Conservation (phyloP, 64 coral and sea anemone genomes). For the Pocillopora damicornis region DNA sequence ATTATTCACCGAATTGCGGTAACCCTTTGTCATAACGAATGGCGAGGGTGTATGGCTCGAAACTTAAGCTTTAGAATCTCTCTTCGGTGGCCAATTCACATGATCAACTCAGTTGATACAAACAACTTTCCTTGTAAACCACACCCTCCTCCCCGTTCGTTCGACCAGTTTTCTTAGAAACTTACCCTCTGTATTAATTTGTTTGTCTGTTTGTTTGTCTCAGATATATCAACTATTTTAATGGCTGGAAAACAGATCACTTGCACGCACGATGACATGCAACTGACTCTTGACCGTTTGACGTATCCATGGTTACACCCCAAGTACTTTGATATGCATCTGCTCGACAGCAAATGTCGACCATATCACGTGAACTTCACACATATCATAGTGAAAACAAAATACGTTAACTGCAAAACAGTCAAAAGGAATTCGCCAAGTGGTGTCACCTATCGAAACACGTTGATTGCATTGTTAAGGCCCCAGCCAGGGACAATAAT, state of each 20-base stretch:
- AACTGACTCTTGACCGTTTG: constrained; percentile 7
- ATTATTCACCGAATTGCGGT: too few species aligned
- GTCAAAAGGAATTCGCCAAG: not conserved
- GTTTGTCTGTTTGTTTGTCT: not conserved
- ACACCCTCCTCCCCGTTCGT: not conserved
- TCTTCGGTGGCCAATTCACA: too few species aligned
- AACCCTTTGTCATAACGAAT: too few species aligned
- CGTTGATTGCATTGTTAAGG: constrained; percentile 8
- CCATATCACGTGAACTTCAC: constrained; percentile 19
- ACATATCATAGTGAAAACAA: constrained; percentile 27
- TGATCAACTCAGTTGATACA: too few species aligned
- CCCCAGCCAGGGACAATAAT: not conserved
- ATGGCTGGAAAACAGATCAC: not conserved
- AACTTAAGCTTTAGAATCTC: too few species aligned
- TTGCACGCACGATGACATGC: constrained; percentile 19
- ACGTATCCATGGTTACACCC: constrained; percentile 29
- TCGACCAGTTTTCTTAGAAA: not conserved
- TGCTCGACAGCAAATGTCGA: not conserved
- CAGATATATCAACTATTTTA: constrained; percentile 17
- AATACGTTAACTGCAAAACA: constrained; percentile 20
- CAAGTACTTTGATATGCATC: constrained; percentile 23
- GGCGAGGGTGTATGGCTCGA: too few species aligned
- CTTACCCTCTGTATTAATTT: not conserved
- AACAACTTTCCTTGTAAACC: not conserved
- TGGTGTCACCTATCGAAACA: constrained; percentile 17